Conservation (phyloP, 2,797 vertebrate genomes). For the Petrocephalus sullivani region DNA sequence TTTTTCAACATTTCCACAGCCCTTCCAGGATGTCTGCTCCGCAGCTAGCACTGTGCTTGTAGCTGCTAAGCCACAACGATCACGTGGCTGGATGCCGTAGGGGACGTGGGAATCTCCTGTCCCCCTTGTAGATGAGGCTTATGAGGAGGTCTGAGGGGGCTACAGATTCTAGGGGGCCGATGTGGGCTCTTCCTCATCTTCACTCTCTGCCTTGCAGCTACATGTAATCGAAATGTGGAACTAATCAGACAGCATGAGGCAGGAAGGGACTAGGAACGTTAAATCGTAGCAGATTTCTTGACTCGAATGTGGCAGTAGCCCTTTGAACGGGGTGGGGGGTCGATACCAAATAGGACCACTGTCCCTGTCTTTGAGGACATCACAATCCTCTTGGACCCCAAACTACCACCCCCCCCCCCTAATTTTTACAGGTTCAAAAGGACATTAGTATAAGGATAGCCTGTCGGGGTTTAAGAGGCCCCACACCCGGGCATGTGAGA, state of each 20-base stretch:
- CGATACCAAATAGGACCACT: background rate
- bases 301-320: constrained; percentile 30
- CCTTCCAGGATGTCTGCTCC: background rate
- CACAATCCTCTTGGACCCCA: background rate
- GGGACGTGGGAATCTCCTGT: background rate
- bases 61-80: background rate
- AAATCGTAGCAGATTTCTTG: constrained; percentile 36
- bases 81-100: background rate
- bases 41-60: background rate
- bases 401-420: background rate
- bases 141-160: background rate
- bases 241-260: constrained; percentile 34
- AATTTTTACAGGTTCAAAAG: background rate
- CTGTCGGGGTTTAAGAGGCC: background rate
- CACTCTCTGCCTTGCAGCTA: background rate
- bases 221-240: constrained; percentile 39
- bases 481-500: background rate
- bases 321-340: constrained; percentile 1
- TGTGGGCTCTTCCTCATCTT: background rate
- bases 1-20: constrained; percentile 2
- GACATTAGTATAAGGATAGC: background rate
- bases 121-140: background rate
- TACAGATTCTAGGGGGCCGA: background rate
- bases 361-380: background rate
- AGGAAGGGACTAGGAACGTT: constrained; percentile 18